Percentiles rank a stretch among this genome's conserved stretches.
Conservation (phyloP, 2,113 vertebrate genomes). For the Channa argus region DNA sequence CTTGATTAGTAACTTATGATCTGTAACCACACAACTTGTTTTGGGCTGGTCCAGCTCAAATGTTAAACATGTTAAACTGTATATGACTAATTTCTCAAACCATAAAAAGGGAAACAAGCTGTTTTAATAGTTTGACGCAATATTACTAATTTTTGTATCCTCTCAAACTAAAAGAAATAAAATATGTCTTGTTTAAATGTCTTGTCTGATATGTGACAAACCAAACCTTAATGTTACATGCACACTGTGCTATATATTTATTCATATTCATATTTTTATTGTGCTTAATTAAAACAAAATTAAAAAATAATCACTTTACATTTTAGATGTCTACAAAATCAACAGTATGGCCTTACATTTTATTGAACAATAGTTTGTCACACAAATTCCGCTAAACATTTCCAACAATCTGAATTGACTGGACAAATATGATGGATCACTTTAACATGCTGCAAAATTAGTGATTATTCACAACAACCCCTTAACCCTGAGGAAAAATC, state of each 20-base stretch:
- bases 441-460: background rate
- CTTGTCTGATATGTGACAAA: background rate
- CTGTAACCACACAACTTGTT: background rate
- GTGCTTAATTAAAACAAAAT: conserved; percentile 3
- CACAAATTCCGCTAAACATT: background rate
- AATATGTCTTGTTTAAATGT: conserved; percentile 19
- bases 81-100: background rate
- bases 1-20: background rate
- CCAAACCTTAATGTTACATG: no score
- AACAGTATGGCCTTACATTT: background rate
- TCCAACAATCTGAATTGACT: background rate
- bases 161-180: conserved; percentile 34
- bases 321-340: conserved; percentile 19
- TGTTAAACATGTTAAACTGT: background rate
- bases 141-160: conserved; percentile 48
- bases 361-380: background rate
- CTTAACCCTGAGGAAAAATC: conserved; percentile 20
- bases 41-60: conserved; percentile 6
- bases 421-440: no score
- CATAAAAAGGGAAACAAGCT: conserved; percentile 29
- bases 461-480: background rate
- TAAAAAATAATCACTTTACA: conserved; percentile 7
- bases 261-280: conserved; percentile 14
- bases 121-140: conserved; percentile 48
- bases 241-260: background rate